A percentile compares a stretch with the other conserved stretches of the same genome.
Conservation (phyloP, 2,797 vertebrate species). For the Macroramphosus scolopax region DNA sequence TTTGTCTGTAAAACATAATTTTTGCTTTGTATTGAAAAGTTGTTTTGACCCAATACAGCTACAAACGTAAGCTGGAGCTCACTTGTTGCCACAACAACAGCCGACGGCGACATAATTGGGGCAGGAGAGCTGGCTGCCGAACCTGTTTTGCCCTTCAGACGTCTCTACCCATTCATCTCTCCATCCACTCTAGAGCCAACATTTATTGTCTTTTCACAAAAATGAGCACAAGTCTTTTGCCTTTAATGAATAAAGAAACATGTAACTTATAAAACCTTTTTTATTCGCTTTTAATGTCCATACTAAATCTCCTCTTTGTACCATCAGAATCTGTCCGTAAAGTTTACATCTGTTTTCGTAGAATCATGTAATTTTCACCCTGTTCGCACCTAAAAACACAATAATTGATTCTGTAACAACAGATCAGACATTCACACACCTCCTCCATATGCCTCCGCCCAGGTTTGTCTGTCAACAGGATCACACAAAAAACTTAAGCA, state of each 20-base stretch:
- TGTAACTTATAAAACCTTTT: not conserved
- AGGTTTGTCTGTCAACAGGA: too few species aligned
- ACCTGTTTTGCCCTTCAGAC: conserved; percentile 28
- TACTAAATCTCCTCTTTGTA: not conserved
- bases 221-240: not conserved
- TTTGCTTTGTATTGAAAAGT: conserved; percentile 11
- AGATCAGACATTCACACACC: not conserved
- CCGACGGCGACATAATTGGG: conserved; percentile 1
- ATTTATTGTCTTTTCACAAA: not conserved
- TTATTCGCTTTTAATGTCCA: not conserved
- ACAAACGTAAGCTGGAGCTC: not conserved
- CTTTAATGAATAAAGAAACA: conserved; percentile 19
- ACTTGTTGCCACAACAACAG: conserved; percentile 59
- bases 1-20: conserved; percentile 7
- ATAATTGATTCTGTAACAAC: not conserved
- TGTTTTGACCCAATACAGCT: conserved; percentile 50
- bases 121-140: not conserved
- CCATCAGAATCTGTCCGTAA: not conserved
- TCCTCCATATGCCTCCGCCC: too few species aligned
- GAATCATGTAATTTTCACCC: too few species aligned
- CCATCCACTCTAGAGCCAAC: not conserved
- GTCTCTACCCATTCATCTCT: not conserved
- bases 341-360: too few species aligned
- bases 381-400: not conserved
- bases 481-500: too few species aligned